A percentile compares a stretch with the other conserved stretches of the same genome.
These are phyloP conservation scores for Zosterops hypoxanthus DNA, from an alignment of 2,113 vertebrate genomes.

Conservation along the genomic window DNA sequence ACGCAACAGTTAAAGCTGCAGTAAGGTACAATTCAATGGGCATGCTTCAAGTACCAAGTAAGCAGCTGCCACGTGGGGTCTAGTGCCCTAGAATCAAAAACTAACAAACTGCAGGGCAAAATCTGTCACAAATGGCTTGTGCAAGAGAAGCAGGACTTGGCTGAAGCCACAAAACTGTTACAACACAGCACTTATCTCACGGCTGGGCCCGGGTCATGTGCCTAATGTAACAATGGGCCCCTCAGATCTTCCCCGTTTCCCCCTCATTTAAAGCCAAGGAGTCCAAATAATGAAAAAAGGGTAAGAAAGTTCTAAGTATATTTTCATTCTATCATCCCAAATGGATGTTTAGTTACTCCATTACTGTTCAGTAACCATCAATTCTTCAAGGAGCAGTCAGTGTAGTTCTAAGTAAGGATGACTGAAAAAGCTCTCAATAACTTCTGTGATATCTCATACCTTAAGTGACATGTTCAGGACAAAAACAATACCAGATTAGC, in stretches of 20 bases:
- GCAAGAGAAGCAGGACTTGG: background rate
- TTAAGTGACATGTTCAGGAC: background rate
- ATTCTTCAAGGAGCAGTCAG: background rate
- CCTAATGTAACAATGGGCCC: background rate
- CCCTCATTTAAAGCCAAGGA: background rate
- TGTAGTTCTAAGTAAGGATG: background rate
- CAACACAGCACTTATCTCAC: background rate
- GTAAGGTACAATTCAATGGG: background rate
- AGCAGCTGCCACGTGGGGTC: background rate
- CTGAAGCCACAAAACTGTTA: background rate
- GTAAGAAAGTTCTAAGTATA: background rate
- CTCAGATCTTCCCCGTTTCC: background rate
- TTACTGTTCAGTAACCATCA: background rate
- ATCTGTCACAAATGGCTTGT: background rate
- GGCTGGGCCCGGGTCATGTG: background rate
- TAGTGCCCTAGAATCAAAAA: background rate
- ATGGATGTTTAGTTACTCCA: background rate
- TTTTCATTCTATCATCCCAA: background rate
- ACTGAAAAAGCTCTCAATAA: background rate
- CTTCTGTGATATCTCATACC: background rate
- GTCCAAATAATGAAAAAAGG: background rate
- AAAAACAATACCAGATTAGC: background rate
- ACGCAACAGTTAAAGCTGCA: background rate
- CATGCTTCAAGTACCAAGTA: background rate
- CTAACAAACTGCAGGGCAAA: background rate